phyloP scores from a whole-genome alignment of 1,140 invertebrate genomes.

The Pemphigus obesinymphae region DNA sequence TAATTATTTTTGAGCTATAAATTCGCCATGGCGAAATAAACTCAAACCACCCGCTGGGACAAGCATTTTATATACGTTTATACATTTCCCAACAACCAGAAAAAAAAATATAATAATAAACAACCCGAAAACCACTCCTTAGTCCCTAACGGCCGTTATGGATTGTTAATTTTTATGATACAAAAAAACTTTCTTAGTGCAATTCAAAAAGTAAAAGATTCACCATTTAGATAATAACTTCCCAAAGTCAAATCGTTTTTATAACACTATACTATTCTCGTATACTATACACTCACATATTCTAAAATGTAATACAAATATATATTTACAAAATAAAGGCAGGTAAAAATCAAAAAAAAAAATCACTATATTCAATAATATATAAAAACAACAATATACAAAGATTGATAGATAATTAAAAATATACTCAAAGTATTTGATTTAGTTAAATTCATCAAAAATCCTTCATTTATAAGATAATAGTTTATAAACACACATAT shows the following conservation, averaged over 20 bases:
- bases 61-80: slow-evolving; percentile 14
- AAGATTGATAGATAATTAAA: too few relatives aligned
- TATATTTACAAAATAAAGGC: too few relatives aligned
- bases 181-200: slow-evolving; percentile 21
- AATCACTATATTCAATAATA: too few relatives aligned
- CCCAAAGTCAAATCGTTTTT: not conserved
- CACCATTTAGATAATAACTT: not conserved
- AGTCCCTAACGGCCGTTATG: slow-evolving; percentile 23
- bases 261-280: too few relatives aligned
- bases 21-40: slow-evolving; percentile 17
- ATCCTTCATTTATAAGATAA: too few relatives aligned
- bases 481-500: too few relatives aligned
- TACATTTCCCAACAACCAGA: not conserved
- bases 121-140: slow-evolving; percentile 22
- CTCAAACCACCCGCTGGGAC: slow-evolving; percentile 14
- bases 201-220: not conserved
- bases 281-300: too few relatives aligned
- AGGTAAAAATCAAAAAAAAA: too few relatives aligned
- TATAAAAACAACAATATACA: too few relatives aligned
- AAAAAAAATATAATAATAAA: slow-evolving; percentile 29
- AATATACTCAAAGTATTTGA: too few relatives aligned
- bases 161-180: slow-evolving; percentile 39
- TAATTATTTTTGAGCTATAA: slow-evolving; percentile 38
- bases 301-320: too few relatives aligned
- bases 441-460: too few relatives aligned